Evolutionary conservation across 2,797 vertebrate species (phyloP).

Genomic region (Monodelphis domestica): DNA sequence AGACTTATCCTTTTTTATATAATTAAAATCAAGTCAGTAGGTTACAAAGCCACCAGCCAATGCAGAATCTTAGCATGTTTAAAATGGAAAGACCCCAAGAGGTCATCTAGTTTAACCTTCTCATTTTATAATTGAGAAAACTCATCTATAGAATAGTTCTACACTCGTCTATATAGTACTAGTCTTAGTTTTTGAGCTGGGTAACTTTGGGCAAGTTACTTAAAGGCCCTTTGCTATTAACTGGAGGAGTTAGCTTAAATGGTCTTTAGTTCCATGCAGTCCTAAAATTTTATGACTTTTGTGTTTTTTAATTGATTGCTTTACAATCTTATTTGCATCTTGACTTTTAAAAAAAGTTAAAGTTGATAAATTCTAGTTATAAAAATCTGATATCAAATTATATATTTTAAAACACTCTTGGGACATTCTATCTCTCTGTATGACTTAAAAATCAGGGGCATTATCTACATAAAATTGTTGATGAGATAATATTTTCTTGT

Average conservation of each 20-base stretch:
- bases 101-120: neutral
- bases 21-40: conserved; percentile 78
- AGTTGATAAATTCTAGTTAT: neutral
- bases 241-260: neutral
- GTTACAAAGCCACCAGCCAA: conserved; percentile 77
- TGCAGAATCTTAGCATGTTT: conserved; percentile 47
- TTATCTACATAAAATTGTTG: conserved; percentile 51
- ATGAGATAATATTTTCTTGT: conserved; percentile 63
- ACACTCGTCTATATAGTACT: no score
- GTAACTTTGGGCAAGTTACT: neutral
- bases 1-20: conserved; percentile 72
- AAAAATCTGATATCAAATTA: conserved; percentile 18
- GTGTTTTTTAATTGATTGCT: neutral
- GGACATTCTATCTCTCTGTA: conserved; percentile 42
- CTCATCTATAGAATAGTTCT: conserved; percentile 41
- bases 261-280: neutral
- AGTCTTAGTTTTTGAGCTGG: neutral
- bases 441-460: conserved; percentile 21
- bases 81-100: conserved; percentile 62
- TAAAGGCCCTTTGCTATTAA: conserved; percentile 50
- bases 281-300: conserved; percentile 2
- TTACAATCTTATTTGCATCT: neutral
- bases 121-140: conserved; percentile 64
- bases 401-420: neutral
- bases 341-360: neutral